Conservation (phyloP, 2,797 vertebrate genomes). For the Podarcis siculus region DNA sequence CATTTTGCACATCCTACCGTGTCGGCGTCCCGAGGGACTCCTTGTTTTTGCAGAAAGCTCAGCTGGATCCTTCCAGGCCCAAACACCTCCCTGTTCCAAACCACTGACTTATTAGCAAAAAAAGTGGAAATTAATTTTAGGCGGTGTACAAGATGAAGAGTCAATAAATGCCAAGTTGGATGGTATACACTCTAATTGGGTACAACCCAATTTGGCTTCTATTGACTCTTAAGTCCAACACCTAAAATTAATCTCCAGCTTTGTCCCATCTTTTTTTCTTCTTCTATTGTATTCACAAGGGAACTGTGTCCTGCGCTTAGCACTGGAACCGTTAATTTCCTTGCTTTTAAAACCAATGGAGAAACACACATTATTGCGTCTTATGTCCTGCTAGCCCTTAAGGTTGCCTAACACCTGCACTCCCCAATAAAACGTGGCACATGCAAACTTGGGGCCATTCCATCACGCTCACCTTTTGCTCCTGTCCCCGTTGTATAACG, state of each 20-base stretch:
- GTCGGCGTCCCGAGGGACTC: not conserved
- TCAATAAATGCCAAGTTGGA: not conserved
- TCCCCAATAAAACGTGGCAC: no score
- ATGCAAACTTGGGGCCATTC: not conserved
- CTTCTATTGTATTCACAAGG: not conserved
- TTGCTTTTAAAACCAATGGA: not conserved
- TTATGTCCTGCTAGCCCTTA: not conserved
- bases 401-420: not conserved
- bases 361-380: not conserved
- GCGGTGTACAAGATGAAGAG: not conserved
- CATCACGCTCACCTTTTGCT: not conserved
- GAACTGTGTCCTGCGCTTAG: not conserved
- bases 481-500: not conserved
- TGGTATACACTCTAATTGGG: not conserved
- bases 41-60: not conserved
- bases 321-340: not conserved
- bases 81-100: not conserved
- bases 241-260: conserved; percentile 7
- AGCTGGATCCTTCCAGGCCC: not conserved
- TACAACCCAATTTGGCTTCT: not conserved
- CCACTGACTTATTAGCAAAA: not conserved
- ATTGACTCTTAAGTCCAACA: not conserved
- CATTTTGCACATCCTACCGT: not conserved
- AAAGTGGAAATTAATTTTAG: not conserved
- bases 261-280: not conserved